Conservation (phyloP, 1,140 invertebrate genomes). For the Diabrotica virgifera region DNA sequence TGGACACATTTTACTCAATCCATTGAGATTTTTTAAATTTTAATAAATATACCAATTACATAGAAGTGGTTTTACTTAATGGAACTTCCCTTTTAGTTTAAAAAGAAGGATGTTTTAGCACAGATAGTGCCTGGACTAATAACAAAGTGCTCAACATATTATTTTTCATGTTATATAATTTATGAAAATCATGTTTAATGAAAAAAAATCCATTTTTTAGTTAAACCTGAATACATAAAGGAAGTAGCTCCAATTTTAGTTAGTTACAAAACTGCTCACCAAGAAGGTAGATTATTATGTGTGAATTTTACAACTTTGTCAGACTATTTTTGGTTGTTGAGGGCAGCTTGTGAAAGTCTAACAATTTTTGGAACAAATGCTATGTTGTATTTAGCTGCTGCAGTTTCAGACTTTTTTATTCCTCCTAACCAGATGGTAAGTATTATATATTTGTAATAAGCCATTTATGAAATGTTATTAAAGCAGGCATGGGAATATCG, state of each 20-base stretch:
- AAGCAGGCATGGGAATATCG: no score
- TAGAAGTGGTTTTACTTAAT: no score
- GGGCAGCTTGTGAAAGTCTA: constrained; percentile 75
- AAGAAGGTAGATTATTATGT: constrained; percentile 65
- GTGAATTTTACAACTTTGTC: constrained; percentile 80
- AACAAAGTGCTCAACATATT: no score
- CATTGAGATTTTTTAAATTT: no score
- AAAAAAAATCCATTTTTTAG: constrained; percentile 47
- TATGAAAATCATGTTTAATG: constrained; percentile 1
- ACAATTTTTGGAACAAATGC: constrained; percentile 64
- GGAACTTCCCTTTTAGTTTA: no score
- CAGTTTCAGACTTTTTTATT: constrained; percentile 98
- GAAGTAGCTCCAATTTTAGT: constrained; percentile 64
- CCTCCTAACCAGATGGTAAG: constrained; percentile 87
- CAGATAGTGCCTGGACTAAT: no score
- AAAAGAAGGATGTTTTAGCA: no score
- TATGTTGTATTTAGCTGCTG: constrained; percentile 92
- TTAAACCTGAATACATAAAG: constrained; percentile 67
- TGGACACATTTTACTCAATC: no score
- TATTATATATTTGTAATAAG: constrained; percentile 10
- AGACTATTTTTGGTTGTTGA: constrained; percentile 91
- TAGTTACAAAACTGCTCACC: constrained; percentile 68
- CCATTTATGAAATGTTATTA: not conserved
- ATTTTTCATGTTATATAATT: not conserved
- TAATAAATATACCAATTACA: no score